A percentile compares a stretch with the other conserved stretches of the same genome.
These are phyloP conservation scores for Paradoxurus hermaphroditus DNA, from an alignment of 2,113 vertebrate genomes.

Conservation along the genomic window DNA sequence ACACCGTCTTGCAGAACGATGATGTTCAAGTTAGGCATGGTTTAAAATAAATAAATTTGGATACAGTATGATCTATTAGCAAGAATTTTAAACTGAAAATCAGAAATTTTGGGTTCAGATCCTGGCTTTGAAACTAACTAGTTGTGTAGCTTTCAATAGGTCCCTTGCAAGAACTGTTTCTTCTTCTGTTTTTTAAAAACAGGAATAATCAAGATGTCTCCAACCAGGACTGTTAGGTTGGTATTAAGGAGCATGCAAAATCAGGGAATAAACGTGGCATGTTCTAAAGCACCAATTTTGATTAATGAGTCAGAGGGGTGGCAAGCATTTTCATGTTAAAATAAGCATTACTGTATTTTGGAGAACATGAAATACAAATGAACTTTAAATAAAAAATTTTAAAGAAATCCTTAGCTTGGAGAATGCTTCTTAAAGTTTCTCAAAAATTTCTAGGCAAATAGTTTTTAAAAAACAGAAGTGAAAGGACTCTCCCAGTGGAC, in stretches of 20 bases:
- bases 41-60: not conserved
- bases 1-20: not conserved
- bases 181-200: not conserved
- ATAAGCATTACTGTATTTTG: not conserved
- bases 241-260: not conserved
- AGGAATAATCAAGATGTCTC: not conserved
- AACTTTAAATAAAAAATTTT: not conserved
- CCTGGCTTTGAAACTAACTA: not conserved
- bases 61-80: not conserved
- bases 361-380: not conserved
- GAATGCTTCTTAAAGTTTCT: not conserved
- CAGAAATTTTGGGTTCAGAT: not conserved
- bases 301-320: not conserved
- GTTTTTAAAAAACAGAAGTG: not conserved
- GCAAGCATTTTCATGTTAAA: not conserved
- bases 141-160: not conserved
- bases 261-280: not conserved
- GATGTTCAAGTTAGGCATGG: not conserved
- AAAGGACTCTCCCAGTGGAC: not conserved
- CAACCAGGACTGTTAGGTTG: not conserved
- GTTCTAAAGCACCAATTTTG: not conserved
- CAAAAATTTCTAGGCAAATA: slow-evolving; percentile 15
- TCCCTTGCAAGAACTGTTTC: not conserved
- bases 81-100: not conserved
- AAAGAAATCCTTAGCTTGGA: not conserved